These are phyloP conservation scores for Hyppa rectilinea DNA, from an alignment of 2,888 invertebrate species.

Conservation along the genomic window DNA sequence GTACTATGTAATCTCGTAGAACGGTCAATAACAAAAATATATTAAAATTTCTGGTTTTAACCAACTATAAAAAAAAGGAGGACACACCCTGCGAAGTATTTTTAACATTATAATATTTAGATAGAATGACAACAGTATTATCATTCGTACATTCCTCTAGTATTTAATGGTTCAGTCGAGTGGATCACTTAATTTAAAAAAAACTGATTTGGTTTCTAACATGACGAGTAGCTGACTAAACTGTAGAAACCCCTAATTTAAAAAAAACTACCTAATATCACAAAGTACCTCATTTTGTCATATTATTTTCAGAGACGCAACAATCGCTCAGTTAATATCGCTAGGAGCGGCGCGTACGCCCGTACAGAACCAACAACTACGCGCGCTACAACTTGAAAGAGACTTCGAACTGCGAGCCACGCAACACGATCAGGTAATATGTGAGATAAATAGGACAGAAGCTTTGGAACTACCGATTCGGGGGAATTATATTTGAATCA, in stretches of 20 bases:
- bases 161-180: background rate
- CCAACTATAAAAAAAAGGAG: too few species aligned
- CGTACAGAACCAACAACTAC: slow-evolving; percentile 96
- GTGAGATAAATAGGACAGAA: background rate
- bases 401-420: slow-evolving; percentile 98
- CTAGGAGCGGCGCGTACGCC: slow-evolving; percentile 92
- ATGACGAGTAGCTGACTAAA: background rate
- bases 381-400: slow-evolving; percentile 97
- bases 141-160: background rate
- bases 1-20: too few species aligned
- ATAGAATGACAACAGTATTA: background rate
- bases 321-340: slow-evolving; percentile 94
- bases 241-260: too few species aligned
- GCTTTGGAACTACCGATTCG: background rate
- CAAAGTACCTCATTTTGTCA: background rate
- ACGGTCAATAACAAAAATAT: too few species aligned
- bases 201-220: background rate
- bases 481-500: background rate
- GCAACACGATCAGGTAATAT: slow-evolving; percentile 89
- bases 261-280: background rate
- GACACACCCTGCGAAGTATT: too few species aligned
- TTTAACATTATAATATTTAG: too few species aligned
- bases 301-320: slow-evolving; percentile 93
- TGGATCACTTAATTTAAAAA: too few species aligned
- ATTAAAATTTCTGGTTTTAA: too few species aligned